phyloP scores from a whole-genome alignment of 2,113 vertebrate species.

The Oreotragus oreotragus region DNA sequence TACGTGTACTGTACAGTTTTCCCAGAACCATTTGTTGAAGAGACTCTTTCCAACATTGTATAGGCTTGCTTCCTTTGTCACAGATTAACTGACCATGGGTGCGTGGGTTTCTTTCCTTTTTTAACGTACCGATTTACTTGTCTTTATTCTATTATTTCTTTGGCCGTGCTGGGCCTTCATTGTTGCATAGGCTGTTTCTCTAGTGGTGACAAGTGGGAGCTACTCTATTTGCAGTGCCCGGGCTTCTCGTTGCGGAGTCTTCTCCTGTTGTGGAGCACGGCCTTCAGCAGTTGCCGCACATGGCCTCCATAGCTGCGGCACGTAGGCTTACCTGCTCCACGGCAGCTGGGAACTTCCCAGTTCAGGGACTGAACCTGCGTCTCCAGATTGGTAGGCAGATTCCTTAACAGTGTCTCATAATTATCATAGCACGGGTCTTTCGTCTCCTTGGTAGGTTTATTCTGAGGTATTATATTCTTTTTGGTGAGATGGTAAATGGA shows the following conservation, averaged over 20 bases:
- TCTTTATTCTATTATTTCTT: neutral
- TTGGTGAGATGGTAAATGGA: neutral
- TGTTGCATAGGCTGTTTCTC: neutral
- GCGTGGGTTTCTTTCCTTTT: neutral
- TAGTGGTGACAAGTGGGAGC: neutral
- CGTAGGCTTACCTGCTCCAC: neutral
- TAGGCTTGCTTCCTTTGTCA: neutral
- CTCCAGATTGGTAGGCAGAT: neutral
- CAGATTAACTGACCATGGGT: neutral
- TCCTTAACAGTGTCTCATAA: neutral
- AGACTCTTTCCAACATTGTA: neutral
- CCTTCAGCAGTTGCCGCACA: neutral
- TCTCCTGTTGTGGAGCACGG: neutral
- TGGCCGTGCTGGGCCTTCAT: rapidly evolving
- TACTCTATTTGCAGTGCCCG: neutral
- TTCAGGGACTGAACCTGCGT: rapidly evolving
- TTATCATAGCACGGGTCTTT: neutral
- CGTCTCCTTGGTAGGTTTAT: neutral
- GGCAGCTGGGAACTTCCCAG: neutral
- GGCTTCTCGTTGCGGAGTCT: neutral
- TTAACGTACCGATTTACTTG: neutral
- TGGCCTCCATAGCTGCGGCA: neutral
- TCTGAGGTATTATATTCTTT: neutral
- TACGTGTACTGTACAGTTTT: neutral
- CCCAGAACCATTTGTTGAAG: neutral